These are phyloP conservation scores for Eulemur coronatus DNA, from an alignment of 2,797 vertebrate species.

Conservation along the genomic window DNA sequence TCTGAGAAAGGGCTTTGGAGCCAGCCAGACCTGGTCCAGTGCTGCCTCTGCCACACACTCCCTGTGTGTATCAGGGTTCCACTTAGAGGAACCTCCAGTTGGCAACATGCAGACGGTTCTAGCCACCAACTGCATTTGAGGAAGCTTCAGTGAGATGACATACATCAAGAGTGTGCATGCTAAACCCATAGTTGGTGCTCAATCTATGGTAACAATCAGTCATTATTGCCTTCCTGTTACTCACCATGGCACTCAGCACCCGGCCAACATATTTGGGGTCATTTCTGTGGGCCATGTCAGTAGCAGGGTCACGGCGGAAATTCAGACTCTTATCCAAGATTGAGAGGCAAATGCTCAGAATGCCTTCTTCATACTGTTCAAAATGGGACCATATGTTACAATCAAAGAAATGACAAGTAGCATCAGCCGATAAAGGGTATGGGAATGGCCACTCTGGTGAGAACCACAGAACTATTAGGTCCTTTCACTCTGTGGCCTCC, in stretches of 20 bases:
- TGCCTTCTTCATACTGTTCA: slow-evolving; percentile 84
- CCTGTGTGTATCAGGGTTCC: not conserved
- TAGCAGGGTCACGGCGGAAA: slow-evolving; percentile 80
- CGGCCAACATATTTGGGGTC: slow-evolving; percentile 86
- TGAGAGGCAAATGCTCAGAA: slow-evolving; percentile 82
- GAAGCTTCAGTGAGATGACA: not conserved
- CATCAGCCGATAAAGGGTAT: not conserved
- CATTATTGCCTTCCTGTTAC: not conserved
- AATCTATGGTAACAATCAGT: not conserved
- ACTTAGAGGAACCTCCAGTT: not conserved
- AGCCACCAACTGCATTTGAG: not conserved
- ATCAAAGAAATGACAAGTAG: not conserved
- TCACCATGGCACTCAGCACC: slow-evolving; percentile 88
- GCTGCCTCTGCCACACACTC: not conserved
- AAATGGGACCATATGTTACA: not conserved
- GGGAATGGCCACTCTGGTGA: not conserved
- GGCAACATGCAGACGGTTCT: not conserved
- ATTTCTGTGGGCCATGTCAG: slow-evolving; percentile 80
- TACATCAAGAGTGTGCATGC: accelerated
- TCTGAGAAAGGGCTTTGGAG: not conserved
- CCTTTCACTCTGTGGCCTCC: not conserved
- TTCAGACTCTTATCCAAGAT: slow-evolving; percentile 85
- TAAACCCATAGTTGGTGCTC: not conserved
- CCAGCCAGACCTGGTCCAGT: not conserved
- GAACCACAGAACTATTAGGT: accelerated